Conservation (phyloP, 2,888 invertebrate species). For the Andrena praecox region DNA sequence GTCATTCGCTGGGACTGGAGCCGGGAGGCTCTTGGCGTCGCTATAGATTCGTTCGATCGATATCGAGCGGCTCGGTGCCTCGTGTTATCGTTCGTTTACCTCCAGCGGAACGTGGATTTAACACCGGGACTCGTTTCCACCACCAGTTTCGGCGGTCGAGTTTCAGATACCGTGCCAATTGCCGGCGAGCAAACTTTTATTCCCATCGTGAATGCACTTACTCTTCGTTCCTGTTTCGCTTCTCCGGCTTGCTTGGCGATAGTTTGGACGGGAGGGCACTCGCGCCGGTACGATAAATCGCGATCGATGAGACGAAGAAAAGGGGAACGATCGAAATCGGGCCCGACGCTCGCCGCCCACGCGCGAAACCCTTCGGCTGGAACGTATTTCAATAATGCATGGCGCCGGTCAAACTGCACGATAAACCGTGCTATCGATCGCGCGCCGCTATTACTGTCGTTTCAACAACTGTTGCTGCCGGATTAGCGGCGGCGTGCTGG, state of each 20-base stretch:
- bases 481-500: constrained; percentile 50
- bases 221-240: not conserved
- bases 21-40: not conserved
- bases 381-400: constrained; percentile 49
- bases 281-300: constrained; percentile 8
- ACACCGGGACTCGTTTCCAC: not conserved
- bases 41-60: constrained; percentile 33
- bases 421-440: constrained; percentile 55
- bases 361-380: constrained; percentile 38
- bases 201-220: no score
- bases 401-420: constrained; percentile 44
- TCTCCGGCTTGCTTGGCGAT: not conserved
- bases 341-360: constrained; percentile 13
- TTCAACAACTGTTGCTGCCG: constrained; percentile 67
- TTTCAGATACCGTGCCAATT: not conserved
- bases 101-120: not conserved
- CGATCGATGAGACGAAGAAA: not conserved
- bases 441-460: constrained; percentile 55
- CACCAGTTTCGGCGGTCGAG: not conserved
- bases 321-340: not conserved
- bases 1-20: constrained; percentile 5
- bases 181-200: no score
- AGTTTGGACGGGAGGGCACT: not conserved
- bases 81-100: constrained; percentile 22
- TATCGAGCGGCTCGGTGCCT: constrained; percentile 13